Conservation (phyloP, 2,888 invertebrate species). For the Chaetogeoica ovagalla region DNA sequence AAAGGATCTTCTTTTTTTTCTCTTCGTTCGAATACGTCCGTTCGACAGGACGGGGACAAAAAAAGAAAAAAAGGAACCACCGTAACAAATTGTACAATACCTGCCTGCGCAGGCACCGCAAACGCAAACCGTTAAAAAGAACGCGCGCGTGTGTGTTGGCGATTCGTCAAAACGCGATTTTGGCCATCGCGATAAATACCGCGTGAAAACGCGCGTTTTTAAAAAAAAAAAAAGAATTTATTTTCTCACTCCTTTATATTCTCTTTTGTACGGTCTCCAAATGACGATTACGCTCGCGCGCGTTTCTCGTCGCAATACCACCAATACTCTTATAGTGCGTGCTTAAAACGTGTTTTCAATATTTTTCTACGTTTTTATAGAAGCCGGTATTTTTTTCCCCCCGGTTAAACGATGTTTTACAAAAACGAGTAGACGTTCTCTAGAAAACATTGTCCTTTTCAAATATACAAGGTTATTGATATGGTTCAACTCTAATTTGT, state of each 20-base stretch:
- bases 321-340: too few species aligned
- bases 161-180: constrained; percentile 9
- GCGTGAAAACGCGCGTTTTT: neutral
- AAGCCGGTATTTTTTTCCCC: too few species aligned
- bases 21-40: neutral
- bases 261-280: neutral
- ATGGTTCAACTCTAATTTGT: too few species aligned
- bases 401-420: too few species aligned
- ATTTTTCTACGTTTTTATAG: too few species aligned
- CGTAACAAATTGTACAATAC: constrained; percentile 35
- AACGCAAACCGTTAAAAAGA: constrained; percentile 2
- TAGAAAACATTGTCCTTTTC: too few species aligned
- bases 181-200: constrained; percentile 15
- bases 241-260: neutral
- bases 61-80: constrained; percentile 21
- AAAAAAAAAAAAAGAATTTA: neutral
- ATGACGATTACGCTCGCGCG: neutral
- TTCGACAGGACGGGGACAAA: neutral
- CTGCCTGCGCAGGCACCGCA: neutral
- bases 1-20: neutral
- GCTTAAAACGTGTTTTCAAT: too few species aligned
- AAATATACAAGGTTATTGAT: too few species aligned
- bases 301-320: too few species aligned
- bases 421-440: too few species aligned
- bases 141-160: neutral